Evolutionary conservation across 1,140 invertebrate genomes (phyloP).

Genomic region (Eupristina koningsbergeri): DNA sequence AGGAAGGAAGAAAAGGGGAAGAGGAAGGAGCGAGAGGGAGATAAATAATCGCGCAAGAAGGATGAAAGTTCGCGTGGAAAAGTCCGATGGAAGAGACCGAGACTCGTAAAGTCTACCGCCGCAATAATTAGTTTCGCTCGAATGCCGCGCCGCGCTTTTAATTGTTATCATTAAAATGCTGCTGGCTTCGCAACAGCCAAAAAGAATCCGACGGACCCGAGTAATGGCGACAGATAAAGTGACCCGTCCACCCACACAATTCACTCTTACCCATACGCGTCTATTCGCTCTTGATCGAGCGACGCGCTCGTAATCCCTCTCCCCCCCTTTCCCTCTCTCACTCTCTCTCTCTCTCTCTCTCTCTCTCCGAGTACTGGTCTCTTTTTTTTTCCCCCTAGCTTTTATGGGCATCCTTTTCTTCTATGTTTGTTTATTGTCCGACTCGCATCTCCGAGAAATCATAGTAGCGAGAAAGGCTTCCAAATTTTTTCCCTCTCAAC

Average conservation of each 20-base stretch:
- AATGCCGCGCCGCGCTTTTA: slow-evolving; percentile 59
- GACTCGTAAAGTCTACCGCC: slow-evolving; percentile 46
- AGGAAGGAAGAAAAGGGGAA: neutral
- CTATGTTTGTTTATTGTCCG: slow-evolving; percentile 20
- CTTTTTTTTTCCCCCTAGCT: slow-evolving; percentile 38
- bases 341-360: no score
- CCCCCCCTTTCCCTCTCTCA: slow-evolving; percentile 51
- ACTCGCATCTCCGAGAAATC: neutral
- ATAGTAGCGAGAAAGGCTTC: neutral
- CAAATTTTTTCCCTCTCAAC: neutral
- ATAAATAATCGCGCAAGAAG: slow-evolving; percentile 59
- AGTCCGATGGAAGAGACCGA: slow-evolving; percentile 31
- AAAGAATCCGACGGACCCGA: slow-evolving; percentile 49
- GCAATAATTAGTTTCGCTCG: slow-evolving; percentile 64
- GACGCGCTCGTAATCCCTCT: slow-evolving; percentile 37
- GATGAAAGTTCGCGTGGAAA: slow-evolving; percentile 27
- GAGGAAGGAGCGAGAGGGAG: neutral
- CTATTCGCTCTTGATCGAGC: slow-evolving; percentile 61
- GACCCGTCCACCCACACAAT: slow-evolving; percentile 53
- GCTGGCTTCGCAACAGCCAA: neutral
- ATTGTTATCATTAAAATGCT: slow-evolving; percentile 66
- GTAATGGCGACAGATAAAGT: slow-evolving; percentile 66
- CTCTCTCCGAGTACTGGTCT: slow-evolving; percentile 41
- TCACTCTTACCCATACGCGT: no score
- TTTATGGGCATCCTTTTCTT: slow-evolving; percentile 39